phyloP scores from a whole-genome alignment of 2,113 vertebrate species.

The Platichthys stellatus region DNA sequence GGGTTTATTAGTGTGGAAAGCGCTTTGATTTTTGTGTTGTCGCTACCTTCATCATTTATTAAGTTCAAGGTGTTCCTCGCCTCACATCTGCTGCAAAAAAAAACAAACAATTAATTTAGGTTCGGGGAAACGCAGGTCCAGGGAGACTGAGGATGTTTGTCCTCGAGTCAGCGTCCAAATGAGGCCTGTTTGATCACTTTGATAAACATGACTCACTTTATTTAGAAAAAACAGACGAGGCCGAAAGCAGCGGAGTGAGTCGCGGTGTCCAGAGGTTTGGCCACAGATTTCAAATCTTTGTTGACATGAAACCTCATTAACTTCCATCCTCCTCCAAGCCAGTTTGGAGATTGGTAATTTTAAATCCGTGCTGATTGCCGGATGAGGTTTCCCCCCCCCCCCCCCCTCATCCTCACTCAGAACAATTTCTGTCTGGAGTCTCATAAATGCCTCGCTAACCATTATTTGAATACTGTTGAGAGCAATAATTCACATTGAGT shows the following conservation, averaged over 20 bases:
- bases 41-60: constrained; percentile 25
- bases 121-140: background rate
- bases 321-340: constrained; percentile 50
- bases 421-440: constrained; percentile 12
- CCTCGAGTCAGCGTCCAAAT: background rate
- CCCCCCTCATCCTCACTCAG: constrained; percentile 35
- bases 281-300: constrained; percentile 32
- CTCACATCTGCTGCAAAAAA: background rate
- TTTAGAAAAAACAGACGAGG: background rate
- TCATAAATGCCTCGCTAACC: constrained; percentile 28
- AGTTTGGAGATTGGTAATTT: constrained; percentile 42
- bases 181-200: background rate
- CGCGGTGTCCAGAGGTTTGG: constrained; percentile 32
- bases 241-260: constrained; percentile 13
- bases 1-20: constrained; percentile 6
- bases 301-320: constrained; percentile 66
- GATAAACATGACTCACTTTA: background rate
- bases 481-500: constrained; percentile 34
- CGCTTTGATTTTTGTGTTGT: constrained; percentile 16
- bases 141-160: constrained; percentile 2
- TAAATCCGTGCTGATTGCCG: constrained; percentile 31
- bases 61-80: background rate
- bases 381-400: constrained; percentile 21
- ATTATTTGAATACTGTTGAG: constrained; percentile 47
- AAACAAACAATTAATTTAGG: background rate